phyloP scores from a whole-genome alignment of 1,140 invertebrate genomes.

The Leptinotarsa undecemlineata region DNA sequence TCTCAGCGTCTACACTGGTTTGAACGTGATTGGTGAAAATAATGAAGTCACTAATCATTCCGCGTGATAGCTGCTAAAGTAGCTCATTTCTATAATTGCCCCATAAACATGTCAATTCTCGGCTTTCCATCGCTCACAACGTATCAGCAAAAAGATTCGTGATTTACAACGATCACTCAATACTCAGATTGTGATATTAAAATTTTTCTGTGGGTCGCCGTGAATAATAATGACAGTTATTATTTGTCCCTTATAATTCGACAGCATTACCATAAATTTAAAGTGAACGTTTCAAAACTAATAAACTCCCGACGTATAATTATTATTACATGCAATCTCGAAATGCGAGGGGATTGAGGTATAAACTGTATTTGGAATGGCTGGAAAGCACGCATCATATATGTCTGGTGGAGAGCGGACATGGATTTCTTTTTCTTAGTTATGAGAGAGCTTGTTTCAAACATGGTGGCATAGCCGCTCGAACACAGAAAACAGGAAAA shows the following conservation, averaged over 20 bases:
- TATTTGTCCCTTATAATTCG: constrained; percentile 28
- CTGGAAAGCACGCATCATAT: neutral
- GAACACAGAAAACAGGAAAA: too few relatives aligned
- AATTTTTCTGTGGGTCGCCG: constrained; percentile 21
- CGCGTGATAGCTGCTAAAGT: constrained; percentile 47
- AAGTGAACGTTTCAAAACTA: constrained; percentile 11
- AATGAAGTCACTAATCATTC: constrained; percentile 53
- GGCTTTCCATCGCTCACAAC: constrained; percentile 18
- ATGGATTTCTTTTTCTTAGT: too few relatives aligned
- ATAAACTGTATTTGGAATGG: neutral
- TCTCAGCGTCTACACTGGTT: neutral
- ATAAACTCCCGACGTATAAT: constrained; percentile 16
- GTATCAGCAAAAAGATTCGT: constrained; percentile 19
- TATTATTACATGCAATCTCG: constrained; percentile 17
- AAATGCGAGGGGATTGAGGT: constrained; percentile 4
- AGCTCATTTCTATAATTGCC: constrained; percentile 51
- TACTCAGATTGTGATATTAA: constrained; percentile 19
- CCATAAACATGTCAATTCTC: constrained; percentile 51
- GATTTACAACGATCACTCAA: constrained; percentile 22
- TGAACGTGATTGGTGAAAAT: constrained; percentile 37
- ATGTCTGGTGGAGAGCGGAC: neutral
- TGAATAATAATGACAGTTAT: constrained; percentile 28
- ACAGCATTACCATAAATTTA: constrained; percentile 20
- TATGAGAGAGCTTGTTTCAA: too few relatives aligned
- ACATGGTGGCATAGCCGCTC: too few relatives aligned